Conservation (phyloP, 2,888 invertebrate genomes). For the Heliconius ethilla region DNA sequence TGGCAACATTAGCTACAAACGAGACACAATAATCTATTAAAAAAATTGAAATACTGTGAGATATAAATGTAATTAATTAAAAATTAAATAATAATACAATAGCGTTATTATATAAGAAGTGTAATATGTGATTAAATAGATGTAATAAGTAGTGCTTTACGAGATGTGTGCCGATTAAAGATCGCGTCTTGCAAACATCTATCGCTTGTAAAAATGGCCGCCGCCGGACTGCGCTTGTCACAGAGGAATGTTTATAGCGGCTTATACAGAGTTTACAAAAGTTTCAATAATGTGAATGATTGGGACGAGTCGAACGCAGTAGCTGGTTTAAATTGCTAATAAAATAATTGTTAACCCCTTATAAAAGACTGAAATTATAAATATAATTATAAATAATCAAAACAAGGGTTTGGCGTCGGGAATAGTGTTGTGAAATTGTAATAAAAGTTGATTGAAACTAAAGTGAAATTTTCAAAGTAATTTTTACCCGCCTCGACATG, state of each 20-base stretch:
- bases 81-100: slow-evolving; percentile 29
- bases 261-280: slow-evolving; percentile 39
- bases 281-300: slow-evolving; percentile 28
- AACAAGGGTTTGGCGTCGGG: slow-evolving; percentile 31
- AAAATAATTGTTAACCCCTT: slow-evolving; percentile 34
- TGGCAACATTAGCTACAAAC: slow-evolving; percentile 27
- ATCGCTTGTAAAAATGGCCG: slow-evolving; percentile 49
- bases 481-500: slow-evolving; percentile 60
- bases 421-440: slow-evolving; percentile 34
- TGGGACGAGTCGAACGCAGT: slow-evolving; percentile 30
- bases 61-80: slow-evolving; percentile 27
- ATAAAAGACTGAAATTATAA: slow-evolving; percentile 37
- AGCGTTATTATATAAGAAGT: slow-evolving; percentile 6
- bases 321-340: slow-evolving; percentile 19
- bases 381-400: slow-evolving; percentile 35
- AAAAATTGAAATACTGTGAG: slow-evolving; percentile 32
- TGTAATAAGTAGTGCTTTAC: slow-evolving; percentile 30
- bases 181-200: slow-evolving; percentile 30
- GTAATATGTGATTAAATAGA: slow-evolving; percentile 7
- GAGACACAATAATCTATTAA: slow-evolving; percentile 31
- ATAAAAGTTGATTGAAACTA: slow-evolving; percentile 24
- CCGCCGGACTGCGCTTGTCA: slow-evolving; percentile 49
- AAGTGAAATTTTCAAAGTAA: slow-evolving; percentile 16
- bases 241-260: slow-evolving; percentile 46
- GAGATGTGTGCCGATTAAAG: slow-evolving; percentile 36